Base-by-base conservation (phyloP, 2,888 invertebrate genomes). In the Archips crataeganus region DNA sequence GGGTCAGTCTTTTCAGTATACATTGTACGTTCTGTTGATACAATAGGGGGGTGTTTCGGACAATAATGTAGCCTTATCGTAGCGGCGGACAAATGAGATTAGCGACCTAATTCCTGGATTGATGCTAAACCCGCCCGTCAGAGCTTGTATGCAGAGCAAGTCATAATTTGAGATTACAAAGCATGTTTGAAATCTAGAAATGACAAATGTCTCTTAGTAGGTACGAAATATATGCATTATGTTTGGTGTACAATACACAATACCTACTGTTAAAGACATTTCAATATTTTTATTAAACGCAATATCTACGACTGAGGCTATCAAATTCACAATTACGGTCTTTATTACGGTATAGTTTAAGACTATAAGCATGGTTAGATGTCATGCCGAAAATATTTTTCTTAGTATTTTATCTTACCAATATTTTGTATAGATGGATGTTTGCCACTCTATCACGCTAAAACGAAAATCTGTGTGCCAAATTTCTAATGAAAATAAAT, bases 81-180 rank as follows among this genome's bases (percentile, higher is more conserved):
- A 85, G 84, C 82, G 82, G 84, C 82, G 83, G 85, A 86, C 86
- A 89, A 89, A 89, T 85, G 85, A 88, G 89, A 90, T 90, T 90
- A 90, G 82, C 81, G 80, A 80, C 84, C 87, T 87, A 90, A 90
- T 89, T 87, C 90, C 88, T 85, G 90, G 90, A 91, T 90, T 87
- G 91, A 91, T 91, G 89, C 82, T 83, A 84, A 81, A 84, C 82
- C 85, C 80, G 77, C 80, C 82, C 67, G 70, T 71, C 74, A 64
- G 39, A 67, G 62, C 63, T 61, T 51, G 67, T 74, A 70, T 70
- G 71, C 72, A 75, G 69, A 72, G 67, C 64, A 70, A 76, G 72
- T 76, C 76, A 73, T 76, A 76, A 76, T 76, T 76, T 76, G 61
- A 66, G 70, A 73, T 73, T 73, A 74, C 69, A 70, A 15, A 47